Conservation (phyloP, 1,140 invertebrate species). For the Zaprionus nigranus region DNA sequence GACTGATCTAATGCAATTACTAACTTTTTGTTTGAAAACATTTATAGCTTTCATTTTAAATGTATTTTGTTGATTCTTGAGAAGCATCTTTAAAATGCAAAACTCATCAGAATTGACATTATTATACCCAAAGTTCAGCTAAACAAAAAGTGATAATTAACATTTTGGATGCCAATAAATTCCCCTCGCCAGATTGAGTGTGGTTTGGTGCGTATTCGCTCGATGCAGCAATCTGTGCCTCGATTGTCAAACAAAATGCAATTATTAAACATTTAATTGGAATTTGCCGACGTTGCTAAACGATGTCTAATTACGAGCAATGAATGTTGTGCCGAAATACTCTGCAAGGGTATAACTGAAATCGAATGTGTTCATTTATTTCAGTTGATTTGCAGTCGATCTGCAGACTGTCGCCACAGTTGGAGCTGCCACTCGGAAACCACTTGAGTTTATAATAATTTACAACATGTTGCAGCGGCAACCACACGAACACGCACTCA, state of each 20-base stretch:
- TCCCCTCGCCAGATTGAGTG: neutral
- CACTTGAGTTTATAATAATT: slow-evolving; percentile 74
- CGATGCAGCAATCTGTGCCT: neutral
- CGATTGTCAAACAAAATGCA: neutral
- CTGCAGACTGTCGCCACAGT: slow-evolving; percentile 36
- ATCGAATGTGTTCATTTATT: slow-evolving; percentile 21
- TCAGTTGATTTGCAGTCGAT: slow-evolving; percentile 46
- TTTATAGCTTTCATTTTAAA: too few species aligned
- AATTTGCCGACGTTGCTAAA: neutral
- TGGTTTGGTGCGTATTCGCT: neutral
- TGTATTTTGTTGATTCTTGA: too few species aligned
- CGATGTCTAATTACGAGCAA: slow-evolving; percentile 23
- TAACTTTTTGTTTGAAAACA: too few species aligned
- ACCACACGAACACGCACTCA: slow-evolving; percentile 50
- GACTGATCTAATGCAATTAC: too few species aligned
- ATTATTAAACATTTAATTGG: slow-evolving; percentile 18
- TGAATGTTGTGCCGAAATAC: neutral
- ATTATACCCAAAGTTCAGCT: too few species aligned
- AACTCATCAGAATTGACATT: too few species aligned
- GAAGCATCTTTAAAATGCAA: too few species aligned
- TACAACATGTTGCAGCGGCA: slow-evolving; percentile 68
- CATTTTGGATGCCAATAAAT: neutral
- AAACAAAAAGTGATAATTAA: neutral
- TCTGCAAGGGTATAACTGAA: slow-evolving; percentile 1
- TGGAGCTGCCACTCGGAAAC: slow-evolving; percentile 44